These are phyloP conservation scores for Tiliacea aurago DNA, from an alignment of 2,888 invertebrate genomes.

Conservation along the genomic window DNA sequence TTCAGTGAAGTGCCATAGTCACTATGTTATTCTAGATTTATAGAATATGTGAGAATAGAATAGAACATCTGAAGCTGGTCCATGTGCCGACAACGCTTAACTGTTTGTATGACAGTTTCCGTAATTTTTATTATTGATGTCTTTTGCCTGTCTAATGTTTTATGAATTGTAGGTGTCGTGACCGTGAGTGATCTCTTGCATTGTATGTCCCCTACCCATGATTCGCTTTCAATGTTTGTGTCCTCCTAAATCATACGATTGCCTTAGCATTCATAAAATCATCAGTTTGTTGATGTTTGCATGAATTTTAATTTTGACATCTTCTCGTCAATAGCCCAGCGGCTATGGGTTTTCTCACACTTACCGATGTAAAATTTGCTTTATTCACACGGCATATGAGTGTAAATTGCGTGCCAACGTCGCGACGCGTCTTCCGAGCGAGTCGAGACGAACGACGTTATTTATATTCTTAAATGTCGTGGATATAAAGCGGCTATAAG, in stretches of 20 bases:
- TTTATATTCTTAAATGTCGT: neutral
- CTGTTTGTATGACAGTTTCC: neutral
- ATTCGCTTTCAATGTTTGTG: constrained; percentile 37
- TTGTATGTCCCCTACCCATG: constrained; percentile 7
- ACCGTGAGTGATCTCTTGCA: constrained; percentile 23
- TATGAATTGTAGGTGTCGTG: neutral
- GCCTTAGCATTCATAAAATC: constrained; percentile 29
- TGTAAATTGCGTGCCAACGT: too few relatives aligned
- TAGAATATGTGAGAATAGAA: constrained; percentile 5
- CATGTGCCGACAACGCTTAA: neutral
- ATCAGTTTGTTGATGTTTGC: constrained; percentile 39
- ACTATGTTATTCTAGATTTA: neutral
- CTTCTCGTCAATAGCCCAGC: neutral
- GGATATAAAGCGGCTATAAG: neutral
- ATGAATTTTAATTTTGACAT: constrained; percentile 21
- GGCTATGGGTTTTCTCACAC: neutral
- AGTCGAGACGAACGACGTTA: too few relatives aligned
- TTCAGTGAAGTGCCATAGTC: neutral
- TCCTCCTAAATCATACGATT: constrained; percentile 11
- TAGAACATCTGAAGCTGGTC: neutral
- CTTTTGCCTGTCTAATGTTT: constrained; percentile 26
- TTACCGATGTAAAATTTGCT: neutral
- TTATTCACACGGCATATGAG: neutral
- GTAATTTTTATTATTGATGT: neutral
- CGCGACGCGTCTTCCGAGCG: too few relatives aligned